Percentiles rank a stretch among this genome's conserved stretches.
Conservation (phyloP, 2,888 invertebrate species). For the Heteromurus nitidus region DNA sequence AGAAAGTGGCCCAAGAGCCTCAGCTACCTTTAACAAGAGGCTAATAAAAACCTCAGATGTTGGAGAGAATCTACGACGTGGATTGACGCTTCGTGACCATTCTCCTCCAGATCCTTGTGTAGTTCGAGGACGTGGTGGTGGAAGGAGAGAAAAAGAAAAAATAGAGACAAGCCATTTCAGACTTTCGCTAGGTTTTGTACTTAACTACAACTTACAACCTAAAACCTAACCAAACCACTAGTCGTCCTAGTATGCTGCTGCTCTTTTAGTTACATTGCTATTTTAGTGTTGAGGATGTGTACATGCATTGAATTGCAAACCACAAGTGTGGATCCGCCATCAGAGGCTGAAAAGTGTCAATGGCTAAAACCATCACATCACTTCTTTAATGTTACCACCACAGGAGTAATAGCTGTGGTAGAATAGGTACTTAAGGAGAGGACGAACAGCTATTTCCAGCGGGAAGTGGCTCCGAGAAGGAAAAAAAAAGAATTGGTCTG, state of each 20-base stretch:
- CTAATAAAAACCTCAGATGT: conserved; percentile 29
- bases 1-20: too few relatives aligned
- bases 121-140: background rate
- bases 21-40: conserved; percentile 14
- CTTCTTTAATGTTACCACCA: conserved; percentile 10
- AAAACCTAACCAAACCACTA: too few relatives aligned
- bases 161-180: background rate
- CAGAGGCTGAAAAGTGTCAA: conserved; percentile 34
- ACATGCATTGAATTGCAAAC: conserved; percentile 49
- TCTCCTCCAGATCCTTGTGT: background rate
- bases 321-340: conserved; percentile 24
- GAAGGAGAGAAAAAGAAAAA: background rate
- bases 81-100: conserved; percentile 1
- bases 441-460: conserved; percentile 6
- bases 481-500: too few relatives aligned
- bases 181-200: background rate
- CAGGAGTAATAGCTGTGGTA: background rate
- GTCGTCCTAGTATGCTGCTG: background rate
- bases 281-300: background rate
- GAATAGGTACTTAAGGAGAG: background rate
- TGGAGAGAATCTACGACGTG: background rate
- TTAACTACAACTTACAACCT: too few relatives aligned
- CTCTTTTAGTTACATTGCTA: conserved; percentile 21
- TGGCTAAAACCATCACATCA: conserved; percentile 24
- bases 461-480: too few relatives aligned